Conservation (phyloP, 2,797 vertebrate genomes). For the Gobionotothen gibberifrons region DNA sequence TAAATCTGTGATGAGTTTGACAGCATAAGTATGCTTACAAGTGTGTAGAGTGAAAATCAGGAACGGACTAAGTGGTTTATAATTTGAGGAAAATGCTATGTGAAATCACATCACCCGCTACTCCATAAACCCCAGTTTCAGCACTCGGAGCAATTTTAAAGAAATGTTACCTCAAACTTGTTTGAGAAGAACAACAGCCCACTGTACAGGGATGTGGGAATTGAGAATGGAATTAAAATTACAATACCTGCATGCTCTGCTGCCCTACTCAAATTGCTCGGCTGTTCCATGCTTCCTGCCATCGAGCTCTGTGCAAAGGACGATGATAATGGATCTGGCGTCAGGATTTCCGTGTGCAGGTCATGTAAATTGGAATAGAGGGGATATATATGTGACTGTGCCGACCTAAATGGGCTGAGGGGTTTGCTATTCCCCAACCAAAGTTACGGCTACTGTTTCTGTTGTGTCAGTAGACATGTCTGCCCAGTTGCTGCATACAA, state of each 20-base stretch:
- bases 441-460: conserved; percentile 60
- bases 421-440: conserved; percentile 57
- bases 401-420: conserved; percentile 62
- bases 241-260: conserved; percentile 81
- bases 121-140: conserved; percentile 41
- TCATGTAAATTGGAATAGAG: conserved; percentile 74
- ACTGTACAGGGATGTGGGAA: conserved; percentile 70
- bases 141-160: conserved; percentile 38
- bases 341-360: conserved; percentile 68
- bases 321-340: conserved; percentile 77
- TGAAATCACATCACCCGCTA: conserved; percentile 33
- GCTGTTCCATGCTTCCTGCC: conserved; percentile 77
- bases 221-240: conserved; percentile 78
- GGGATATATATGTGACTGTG: conserved; percentile 68
- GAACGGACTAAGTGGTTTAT: conserved; percentile 48
- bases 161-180: conserved; percentile 55
- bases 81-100: conserved; percentile 38
- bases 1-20: conserved; percentile 14
- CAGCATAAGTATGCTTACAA: conserved; percentile 17
- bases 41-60: conserved; percentile 13
- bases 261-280: conserved; percentile 77
- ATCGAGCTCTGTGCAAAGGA: conserved; percentile 70
- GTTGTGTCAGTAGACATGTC: conserved; percentile 55
- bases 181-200: conserved; percentile 69
- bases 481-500: conserved; percentile 53